Evolutionary conservation across 2,113 vertebrate genomes (phyloP), one percentile per base, ranked within the genome.

Genomic region (Columba janthina): DNA sequence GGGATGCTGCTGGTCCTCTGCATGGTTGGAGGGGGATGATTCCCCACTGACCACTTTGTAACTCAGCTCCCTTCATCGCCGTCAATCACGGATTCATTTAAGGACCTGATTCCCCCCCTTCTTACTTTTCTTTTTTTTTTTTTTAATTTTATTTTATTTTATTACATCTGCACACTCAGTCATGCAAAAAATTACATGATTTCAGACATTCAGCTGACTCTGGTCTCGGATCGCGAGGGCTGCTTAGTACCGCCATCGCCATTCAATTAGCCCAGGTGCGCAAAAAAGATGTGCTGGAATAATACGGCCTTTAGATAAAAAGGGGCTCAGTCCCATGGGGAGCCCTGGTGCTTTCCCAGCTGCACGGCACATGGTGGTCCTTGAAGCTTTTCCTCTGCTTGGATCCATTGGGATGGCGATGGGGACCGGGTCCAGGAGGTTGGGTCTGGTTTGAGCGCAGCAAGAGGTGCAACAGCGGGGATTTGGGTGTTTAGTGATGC

Each of bases 161-260:
- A 79, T 95, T 95, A 96, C 89, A 96, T 98, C 96, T 98, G 93
- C 89, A 86, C 91, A 81, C 65, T 97, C 96, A 97, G 7, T 94
- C 98, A 98, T 96, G 98, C 82, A 95, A 97, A 97, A 98, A 98
- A 98, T 98, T 96, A 97, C 97, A 97, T 18, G 66, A 97, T 97
- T 97, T 95, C 86, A 54, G 92, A 95, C 97, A 96, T 97, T 95
- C 16, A 34, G 20, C 95, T 36, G 95, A 57, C 93, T 95, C 86
- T 0, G 15, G 88, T 89, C 95, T 96, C 25, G 31, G 97, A 92
- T 94, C 10, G 16, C 2, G 5, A 87, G 89, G 91, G 90, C 96
- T 96, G 81, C 96, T 97, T 96, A 98, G 96, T 31, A 25, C 65
- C 29, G 51, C 94, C 65, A 57, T 97, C 85, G 73, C 88, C 95